Evolutionary conservation across 2,113 vertebrate genomes (phyloP), one percentile per base, ranked within the genome.

Genomic region (Ptilonorhynchus violaceus): DNA sequence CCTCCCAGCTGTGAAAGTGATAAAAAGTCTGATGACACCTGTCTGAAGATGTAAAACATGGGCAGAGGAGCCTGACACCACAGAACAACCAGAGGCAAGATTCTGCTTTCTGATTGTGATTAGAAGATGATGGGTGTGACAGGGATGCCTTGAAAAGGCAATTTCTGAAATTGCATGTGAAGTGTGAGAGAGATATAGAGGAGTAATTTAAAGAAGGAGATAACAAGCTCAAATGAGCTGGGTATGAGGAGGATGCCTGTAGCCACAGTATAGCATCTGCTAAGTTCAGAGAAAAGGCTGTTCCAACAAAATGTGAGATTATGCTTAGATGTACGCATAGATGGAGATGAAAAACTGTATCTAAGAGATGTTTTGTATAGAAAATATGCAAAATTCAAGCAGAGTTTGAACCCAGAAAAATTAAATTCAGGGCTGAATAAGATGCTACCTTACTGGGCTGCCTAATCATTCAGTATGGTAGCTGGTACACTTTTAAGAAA

Each of bases 171-270:
- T 69, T 0, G 1, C 28, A 63, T 84, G 52, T 81, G 60, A 91
- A 78, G 37, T 68, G 39, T 70, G 73, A 74, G 63, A 58, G 53
- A 66, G 41, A 69, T 62, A 64, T 1, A 44, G 27, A 76, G 21
- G 5, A 64, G 60, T 49, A 78, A 85, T 84, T 93, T 93, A 91
- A 86, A 75, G 89, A 91, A 77, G 70, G 35, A 37, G 47, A 60
- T 94, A 95, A 95, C 68, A 93, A 91, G 72, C 55, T 92, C 42
- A 91, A 86, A 84, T 55, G 76, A 92, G 39, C 52, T 93, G 68
- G 27, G 8, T 85, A 58, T n/a, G 68, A 77, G 55, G 24, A 94
- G 55, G 55, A 77, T 77, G 76, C 27, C 64, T 63, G 56, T 84
- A 84, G 64, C 47, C 56, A 84, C 60, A 74, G 42, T 28, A 31